Evolutionary conservation across 2,888 invertebrate species (phyloP).

Genomic region (Pyrrhosoma nymphula): DNA sequence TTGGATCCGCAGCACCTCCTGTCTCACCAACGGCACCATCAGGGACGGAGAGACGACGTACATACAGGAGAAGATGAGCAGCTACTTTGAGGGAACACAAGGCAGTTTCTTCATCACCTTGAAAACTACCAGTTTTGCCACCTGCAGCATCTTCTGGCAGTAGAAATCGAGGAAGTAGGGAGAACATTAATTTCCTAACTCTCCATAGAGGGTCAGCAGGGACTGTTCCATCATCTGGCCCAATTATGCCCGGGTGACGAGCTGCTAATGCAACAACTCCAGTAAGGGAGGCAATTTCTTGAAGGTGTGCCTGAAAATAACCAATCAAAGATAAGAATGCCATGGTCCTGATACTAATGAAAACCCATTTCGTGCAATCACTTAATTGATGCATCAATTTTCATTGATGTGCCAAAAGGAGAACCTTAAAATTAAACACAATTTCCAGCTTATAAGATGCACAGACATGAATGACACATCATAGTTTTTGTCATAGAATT

Average conservation of each 20-base stretch:
- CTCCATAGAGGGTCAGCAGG: conserved; percentile 78
- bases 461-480: too few relatives aligned
- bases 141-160: conserved; percentile 77
- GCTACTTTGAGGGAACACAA: conserved; percentile 81
- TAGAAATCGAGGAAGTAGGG: conserved; percentile 86
- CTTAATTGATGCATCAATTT: too few relatives aligned
- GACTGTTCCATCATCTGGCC: conserved; percentile 44
- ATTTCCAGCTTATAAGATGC: too few relatives aligned
- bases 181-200: conserved; percentile 87
- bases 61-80: conserved; percentile 86
- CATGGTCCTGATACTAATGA: too few relatives aligned
- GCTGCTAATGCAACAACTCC: conserved; percentile 87
- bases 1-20: conserved; percentile 48
- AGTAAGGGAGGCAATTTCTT: conserved; percentile 85
- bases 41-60: conserved; percentile 80
- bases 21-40: conserved; percentile 56
- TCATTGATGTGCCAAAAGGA: too few relatives aligned
- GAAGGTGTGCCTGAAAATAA: conserved; percentile 43
- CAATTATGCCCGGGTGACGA: conserved; percentile 76
- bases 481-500: too few relatives aligned
- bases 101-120: conserved; percentile 61
- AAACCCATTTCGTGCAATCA: too few relatives aligned
- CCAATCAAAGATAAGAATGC: not conserved
- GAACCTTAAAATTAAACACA: too few relatives aligned
- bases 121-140: conserved; percentile 75